Base-by-base conservation (phyloP, 2,113 vertebrate species). In the Sceloporus tristichus region DNA sequence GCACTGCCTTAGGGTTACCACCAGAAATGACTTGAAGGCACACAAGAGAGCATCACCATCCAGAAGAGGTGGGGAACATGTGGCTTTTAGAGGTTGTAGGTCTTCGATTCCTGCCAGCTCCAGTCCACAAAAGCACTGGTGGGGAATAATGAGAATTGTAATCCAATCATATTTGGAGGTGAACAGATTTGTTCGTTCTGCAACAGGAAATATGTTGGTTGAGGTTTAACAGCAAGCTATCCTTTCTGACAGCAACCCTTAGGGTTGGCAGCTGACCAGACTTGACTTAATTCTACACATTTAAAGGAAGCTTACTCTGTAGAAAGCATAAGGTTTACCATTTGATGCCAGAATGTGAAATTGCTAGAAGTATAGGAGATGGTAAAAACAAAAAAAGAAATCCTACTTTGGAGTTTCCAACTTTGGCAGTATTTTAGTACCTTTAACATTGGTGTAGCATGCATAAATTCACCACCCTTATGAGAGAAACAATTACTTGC, bases 401-500 rank as follows among this genome's bases (percentile, higher is more conserved):
- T 3, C 19, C 9, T 65, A 81, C 3, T 19, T 62, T 80, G 79
- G 56, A 6, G 19, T 77, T 65, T 25, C 38, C 71, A 85, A 29
- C 4, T 66, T 65, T 85, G 73, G 59, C 38, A 85, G 56, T 11
- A 23, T 42, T 54, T 11, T 56, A n/a, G 5, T 74, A 10, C 11
- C 29, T 38, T 84, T 84, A 75, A 40, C 53, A 73, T 34, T 27
- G 34, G 34, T 9, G 25, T 27, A 14, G 21, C 68, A 34, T 9
- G 6, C 1, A 84, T 25, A 71, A 73, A 84, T 84, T 34, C 48
- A 25, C 5, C 9, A 34, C 77, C 71, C 27, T 19, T 34, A 71
- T 80, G 54, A 21, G 16, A 54, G 27, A 81, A 87, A 81, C 68
- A 40, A 75, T 87, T n/a, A 73, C 25, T 53, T 73, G 38, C 54